These are phyloP conservation scores for Amblyjoppa fuscipennis DNA, from an alignment of 2,888 invertebrate species.

Conservation along the genomic window DNA sequence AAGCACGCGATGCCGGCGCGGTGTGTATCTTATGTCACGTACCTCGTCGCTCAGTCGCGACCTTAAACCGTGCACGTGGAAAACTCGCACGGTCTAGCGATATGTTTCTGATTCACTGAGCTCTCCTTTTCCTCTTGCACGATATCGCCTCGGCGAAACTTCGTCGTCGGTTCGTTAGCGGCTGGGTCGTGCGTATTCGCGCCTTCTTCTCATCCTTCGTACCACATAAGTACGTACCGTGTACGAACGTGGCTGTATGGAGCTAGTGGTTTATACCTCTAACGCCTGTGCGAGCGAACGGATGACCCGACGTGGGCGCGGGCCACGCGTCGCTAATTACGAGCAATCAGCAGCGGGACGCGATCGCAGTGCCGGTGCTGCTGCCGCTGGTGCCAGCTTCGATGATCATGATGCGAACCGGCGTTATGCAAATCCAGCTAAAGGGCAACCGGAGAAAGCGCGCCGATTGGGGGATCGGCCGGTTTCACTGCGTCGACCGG, in stretches of 20 bases:
- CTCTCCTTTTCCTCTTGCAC: constrained; percentile 11
- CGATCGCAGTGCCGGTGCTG: constrained; percentile 45
- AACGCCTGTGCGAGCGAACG: constrained; percentile 60
- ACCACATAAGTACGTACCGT: constrained; percentile 11
- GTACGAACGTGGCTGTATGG: constrained; percentile 4
- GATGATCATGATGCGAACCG: constrained; percentile 63
- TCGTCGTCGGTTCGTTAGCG: constrained; percentile 63
- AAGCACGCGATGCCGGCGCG: constrained; percentile 1
- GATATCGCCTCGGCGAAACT: constrained; percentile 26
- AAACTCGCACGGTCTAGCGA: constrained; percentile 32
- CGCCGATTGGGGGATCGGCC: constrained; percentile 77
- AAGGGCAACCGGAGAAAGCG: constrained; percentile 79
- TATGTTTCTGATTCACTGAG: constrained; percentile 13
- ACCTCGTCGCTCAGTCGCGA: constrained; percentile 37
- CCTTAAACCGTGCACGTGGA: constrained; percentile 44
- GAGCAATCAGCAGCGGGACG: constrained; percentile 79
- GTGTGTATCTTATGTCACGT: constrained; percentile 45
- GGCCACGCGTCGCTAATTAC: constrained; percentile 84
- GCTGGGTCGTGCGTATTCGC: constrained; percentile 42
- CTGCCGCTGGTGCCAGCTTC: constrained; percentile 32
- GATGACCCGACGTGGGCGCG: constrained; percentile 82
- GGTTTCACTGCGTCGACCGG: constrained; percentile 71
- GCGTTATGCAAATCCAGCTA: constrained; percentile 81
- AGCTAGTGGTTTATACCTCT: constrained; percentile 34
- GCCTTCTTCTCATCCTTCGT: constrained; percentile 37